phyloP scores from a whole-genome alignment of 1,140 invertebrate species.

The Phymastichus coffea region DNA sequence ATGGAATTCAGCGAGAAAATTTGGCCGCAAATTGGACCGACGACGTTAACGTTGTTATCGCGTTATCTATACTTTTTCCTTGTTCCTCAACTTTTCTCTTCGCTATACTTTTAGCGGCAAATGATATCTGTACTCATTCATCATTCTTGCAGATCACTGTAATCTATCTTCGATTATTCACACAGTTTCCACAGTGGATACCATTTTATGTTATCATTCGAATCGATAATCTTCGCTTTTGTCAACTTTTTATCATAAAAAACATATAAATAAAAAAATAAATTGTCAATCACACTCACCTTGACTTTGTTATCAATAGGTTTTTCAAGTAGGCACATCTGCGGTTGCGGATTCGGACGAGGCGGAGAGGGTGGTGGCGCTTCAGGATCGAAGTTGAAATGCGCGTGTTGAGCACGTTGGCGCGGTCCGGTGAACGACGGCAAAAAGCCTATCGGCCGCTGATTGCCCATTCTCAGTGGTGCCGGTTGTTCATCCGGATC shows the following conservation, averaged over 20 bases:
- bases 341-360: slow-evolving; percentile 25
- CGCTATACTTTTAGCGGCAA: no score
- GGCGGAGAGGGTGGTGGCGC: slow-evolving; percentile 40
- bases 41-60: slow-evolving; percentile 37
- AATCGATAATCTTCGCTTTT: no score
- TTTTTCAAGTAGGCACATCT: slow-evolving; percentile 53
- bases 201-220: no score
- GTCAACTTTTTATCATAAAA: no score
- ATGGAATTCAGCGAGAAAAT: slow-evolving; percentile 27
- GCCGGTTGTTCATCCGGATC: slow-evolving; percentile 1
- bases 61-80: slow-evolving; percentile 1
- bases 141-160: no score
- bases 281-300: no score
- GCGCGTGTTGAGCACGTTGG: neutral
- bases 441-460: slow-evolving; percentile 38
- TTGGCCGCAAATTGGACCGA: slow-evolving; percentile 38
- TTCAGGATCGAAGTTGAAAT: slow-evolving; percentile 51
- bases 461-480: slow-evolving; percentile 40
- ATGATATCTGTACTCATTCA: no score
- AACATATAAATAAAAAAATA: no score
- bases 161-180: no score
- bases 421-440: slow-evolving; percentile 37
- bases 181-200: no score
- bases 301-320: slow-evolving; percentile 62
- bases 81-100: slow-evolving; percentile 2